A percentile compares a stretch with the other conserved stretches of the same genome.
Conservation (phyloP, 2,888 invertebrate species). For the Netelia melanura region DNA sequence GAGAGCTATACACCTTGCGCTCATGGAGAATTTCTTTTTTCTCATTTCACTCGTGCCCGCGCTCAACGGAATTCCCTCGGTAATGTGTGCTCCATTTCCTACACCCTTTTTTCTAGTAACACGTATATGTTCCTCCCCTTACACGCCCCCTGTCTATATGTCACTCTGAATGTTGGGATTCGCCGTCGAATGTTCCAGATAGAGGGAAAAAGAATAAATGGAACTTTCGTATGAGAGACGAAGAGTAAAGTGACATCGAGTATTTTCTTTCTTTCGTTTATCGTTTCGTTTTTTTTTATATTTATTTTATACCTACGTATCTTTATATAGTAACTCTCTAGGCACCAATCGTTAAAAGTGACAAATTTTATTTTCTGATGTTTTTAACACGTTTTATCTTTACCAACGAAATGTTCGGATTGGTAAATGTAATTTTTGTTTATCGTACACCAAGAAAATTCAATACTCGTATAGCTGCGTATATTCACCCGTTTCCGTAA, state of each 20-base stretch:
- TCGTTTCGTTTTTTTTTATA: too few relatives aligned
- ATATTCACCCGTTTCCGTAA: not conserved
- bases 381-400: too few relatives aligned
- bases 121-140: not conserved
- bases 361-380: too few relatives aligned
- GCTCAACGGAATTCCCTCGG: slow-evolving; percentile 51
- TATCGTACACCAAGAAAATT: too few relatives aligned
- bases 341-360: too few relatives aligned
- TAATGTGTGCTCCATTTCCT: slow-evolving; percentile 39
- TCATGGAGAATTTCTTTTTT: slow-evolving; percentile 29
- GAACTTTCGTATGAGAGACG: slow-evolving; percentile 19
- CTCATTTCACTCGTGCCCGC: slow-evolving; percentile 25
- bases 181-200: slow-evolving; percentile 5
- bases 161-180: slow-evolving; percentile 21
- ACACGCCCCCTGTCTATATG: not conserved
- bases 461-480: not conserved
- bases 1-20: slow-evolving; percentile 20
- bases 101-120: not conserved
- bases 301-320: too few relatives aligned
- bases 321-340: too few relatives aligned
- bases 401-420: too few relatives aligned
- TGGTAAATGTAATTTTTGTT: too few relatives aligned
- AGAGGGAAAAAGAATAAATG: not conserved
- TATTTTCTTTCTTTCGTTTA: too few relatives aligned
- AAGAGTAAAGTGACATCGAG: not conserved